Base-by-base conservation (phyloP, 2,888 invertebrate genomes). In the Plagodis dolabraria region DNA sequence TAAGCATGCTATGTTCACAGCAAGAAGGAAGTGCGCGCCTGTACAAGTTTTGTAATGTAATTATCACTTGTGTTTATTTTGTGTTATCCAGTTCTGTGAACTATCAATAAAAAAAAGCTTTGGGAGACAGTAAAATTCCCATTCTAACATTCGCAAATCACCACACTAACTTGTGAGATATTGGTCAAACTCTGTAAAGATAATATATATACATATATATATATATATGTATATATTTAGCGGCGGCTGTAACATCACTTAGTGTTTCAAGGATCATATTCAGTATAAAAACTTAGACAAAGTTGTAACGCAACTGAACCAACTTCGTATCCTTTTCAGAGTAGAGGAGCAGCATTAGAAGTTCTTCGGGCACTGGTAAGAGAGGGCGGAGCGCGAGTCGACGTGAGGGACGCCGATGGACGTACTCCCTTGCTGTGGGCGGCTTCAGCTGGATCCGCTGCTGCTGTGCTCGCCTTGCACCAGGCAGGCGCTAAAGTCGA, bases 351-450 rank as follows among this genome's bases (percentile, higher is more conserved):
- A 11, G 98, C 98, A 0, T 87, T 98, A 54, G 95, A 96, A 81
- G 96, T 98, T 0, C 93, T 99, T 2, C 94, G 97, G 58, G 95
- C 96, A 6, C 94, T 98, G 8, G 93, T 98, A 34, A 93, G 94
- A 52, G 94, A 96, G 74, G 95, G 96, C 9, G 96, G 96, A 8
- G 96, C 97, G 5, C 94, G 96, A 22, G 96, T 98, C 0, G 96
- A 97, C 69, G 97, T 97, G 0, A 94, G 95, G 56, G 99, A 99
- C 85, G 96, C 97, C 47, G 99, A 99, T 80, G 97, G 98, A 0
- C 93, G 99, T 7, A 98, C 98, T 74, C 99, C 99, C 0, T 92
- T 99, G 53, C 90, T 99, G 9, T 99, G 99, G 99, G 99, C 99
- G 0, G 98, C 99, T 0, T 98, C 98, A 68, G 98, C 99, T 33